Conservation (phyloP, 1,140 invertebrate genomes). For the Megathymus violae region DNA sequence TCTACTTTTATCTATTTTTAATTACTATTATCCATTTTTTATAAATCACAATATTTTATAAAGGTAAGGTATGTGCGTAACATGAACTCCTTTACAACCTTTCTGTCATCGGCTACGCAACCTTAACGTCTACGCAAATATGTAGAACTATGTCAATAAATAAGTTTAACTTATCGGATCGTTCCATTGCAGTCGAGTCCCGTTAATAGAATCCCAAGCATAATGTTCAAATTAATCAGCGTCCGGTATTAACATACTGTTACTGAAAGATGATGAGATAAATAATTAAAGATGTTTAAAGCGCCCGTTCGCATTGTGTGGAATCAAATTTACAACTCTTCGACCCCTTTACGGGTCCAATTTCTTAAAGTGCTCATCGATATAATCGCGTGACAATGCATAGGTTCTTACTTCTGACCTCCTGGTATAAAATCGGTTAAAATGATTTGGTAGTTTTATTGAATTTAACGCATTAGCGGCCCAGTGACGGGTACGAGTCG, state of each 20-base stretch:
- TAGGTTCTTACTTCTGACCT: not conserved
- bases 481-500: not conserved
- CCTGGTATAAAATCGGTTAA: not conserved
- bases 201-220: slow-evolving; percentile 65
- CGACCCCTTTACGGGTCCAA: slow-evolving; percentile 9
- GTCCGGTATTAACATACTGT: slow-evolving; percentile 49
- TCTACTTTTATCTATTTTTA: too few relatives aligned
- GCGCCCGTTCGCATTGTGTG: slow-evolving; percentile 22
- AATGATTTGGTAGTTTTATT: not conserved
- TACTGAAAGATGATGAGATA: slow-evolving; percentile 37
- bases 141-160: slow-evolving; percentile 48
- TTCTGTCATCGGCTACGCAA: slow-evolving; percentile 1
- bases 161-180: slow-evolving; percentile 55
- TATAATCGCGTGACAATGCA: slow-evolving; percentile 6
- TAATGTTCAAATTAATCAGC: slow-evolving; percentile 66
- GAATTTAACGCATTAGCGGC: not conserved
- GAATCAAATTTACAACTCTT: slow-evolving; percentile 9
- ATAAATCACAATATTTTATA: too few relatives aligned
- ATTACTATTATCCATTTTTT: too few relatives aligned
- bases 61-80: too few relatives aligned
- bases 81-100: too few relatives aligned
- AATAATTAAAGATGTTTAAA: slow-evolving; percentile 19
- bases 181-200: slow-evolving; percentile 42
- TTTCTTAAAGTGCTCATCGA: slow-evolving; percentile 22
- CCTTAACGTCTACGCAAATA: slow-evolving; percentile 40